phyloP scores from a whole-genome alignment of 2,113 vertebrate species.

The Himantopus leucocephalus region DNA sequence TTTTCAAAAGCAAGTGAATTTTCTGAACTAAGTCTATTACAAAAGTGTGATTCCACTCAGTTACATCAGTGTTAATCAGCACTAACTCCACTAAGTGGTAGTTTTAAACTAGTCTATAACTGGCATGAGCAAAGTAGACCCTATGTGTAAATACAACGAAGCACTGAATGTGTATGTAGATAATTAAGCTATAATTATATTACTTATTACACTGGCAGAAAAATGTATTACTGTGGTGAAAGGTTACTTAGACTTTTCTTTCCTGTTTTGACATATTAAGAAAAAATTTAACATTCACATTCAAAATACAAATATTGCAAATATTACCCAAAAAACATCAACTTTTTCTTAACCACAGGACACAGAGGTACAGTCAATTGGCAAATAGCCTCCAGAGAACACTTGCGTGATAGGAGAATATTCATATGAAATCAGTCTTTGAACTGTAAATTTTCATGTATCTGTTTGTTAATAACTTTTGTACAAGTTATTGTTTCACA shows the following conservation, averaged over 20 bases:
- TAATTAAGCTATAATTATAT: conserved; percentile 34
- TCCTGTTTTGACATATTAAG: conserved; percentile 25
- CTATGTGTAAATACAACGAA: neutral
- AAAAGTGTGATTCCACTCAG: neutral
- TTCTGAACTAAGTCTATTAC: neutral
- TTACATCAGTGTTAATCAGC: neutral
- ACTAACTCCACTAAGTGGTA: neutral
- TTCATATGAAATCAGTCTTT: neutral
- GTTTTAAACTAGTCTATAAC: neutral
- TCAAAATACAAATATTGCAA: neutral
- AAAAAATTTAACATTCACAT: neutral
- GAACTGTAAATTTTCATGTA: neutral
- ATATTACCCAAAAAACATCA: neutral
- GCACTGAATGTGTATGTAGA: neutral
- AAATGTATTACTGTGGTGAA: neutral
- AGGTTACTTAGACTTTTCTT: conserved; percentile 18
- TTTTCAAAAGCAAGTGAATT: neutral
- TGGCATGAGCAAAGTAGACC: neutral
- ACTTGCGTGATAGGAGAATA: neutral
- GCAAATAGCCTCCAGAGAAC: neutral
- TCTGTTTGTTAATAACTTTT: neutral
- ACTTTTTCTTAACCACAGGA: neutral
- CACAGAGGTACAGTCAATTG: neutral
- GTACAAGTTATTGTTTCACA: neutral
- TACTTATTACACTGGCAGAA: neutral